These are phyloP conservation scores for Odocoileus hemionus DNA, from an alignment of 2,113 vertebrate genomes.

Conservation along the genomic window DNA sequence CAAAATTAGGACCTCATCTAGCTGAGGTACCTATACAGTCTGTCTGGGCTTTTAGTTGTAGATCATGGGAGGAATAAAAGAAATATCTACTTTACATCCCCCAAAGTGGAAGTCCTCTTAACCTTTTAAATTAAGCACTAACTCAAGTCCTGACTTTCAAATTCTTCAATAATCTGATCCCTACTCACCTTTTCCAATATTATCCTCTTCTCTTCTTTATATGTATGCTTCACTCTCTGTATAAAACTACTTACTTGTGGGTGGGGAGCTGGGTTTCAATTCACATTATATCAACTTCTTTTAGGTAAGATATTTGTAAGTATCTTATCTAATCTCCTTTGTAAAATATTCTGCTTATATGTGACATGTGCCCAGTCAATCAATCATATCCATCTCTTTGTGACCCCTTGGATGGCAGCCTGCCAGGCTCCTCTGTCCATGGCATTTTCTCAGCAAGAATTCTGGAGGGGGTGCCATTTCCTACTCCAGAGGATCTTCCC, in stretches of 20 bases:
- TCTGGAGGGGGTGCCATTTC: background rate
- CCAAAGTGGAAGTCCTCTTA: background rate
- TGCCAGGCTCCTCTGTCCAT: background rate
- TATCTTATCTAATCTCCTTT: background rate
- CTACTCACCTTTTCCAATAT: background rate
- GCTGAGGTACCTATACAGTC: background rate
- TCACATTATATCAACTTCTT: background rate
- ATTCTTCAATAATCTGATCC: background rate
- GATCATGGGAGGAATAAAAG: background rate
- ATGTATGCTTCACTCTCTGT: background rate
- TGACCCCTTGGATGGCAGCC: accelerated
- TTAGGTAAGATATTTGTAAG: background rate
- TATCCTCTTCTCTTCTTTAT: background rate
- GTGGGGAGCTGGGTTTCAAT: background rate
- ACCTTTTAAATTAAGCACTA: background rate
- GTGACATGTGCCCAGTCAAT: background rate
- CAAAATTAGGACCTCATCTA: background rate
- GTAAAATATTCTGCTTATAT: background rate
- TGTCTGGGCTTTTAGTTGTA: background rate
- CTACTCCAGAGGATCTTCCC: background rate
- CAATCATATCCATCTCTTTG: background rate
- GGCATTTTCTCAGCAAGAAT: background rate
- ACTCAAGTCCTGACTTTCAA: background rate
- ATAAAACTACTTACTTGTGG: background rate
- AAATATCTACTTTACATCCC: background rate